Base-by-base conservation (phyloP, 2,797 vertebrate species). In the Onychomys leucogaster region DNA sequence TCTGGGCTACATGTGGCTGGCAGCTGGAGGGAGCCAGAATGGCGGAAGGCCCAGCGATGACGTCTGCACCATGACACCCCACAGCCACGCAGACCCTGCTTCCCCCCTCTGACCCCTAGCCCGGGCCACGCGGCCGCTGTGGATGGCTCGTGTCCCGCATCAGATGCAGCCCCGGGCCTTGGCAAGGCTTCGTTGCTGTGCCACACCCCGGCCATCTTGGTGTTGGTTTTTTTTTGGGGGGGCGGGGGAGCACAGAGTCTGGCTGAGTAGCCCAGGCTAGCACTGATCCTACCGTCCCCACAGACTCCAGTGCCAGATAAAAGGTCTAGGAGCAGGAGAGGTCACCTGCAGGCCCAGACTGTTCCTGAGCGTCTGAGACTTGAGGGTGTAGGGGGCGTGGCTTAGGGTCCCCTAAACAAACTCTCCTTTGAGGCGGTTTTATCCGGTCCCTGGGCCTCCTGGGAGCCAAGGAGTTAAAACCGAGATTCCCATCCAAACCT, bases 21-120 rank as follows among this genome's bases (percentile, higher is more conserved):
- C 98, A 98, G 89, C 97, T 98, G 98, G 97, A 25, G 0, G 1
- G 86, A 94, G 92, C 92, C 10, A 19, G 2, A 0, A n/a, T 1
- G 12, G 93, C 10, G 27, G n/a, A 0, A 0, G 16, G 86, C 19
- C 43, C 32, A 49, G 43, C 6, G 10, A 67, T 34, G 82, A 67
- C 0, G 11, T 84, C 81, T 43, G 27, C 81, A 63, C 16, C 8
- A 11, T 83, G 81, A 63, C 37, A 4, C 19, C 29, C 43, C 73
- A 10, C 7, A 25, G 37, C 67, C 49, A 73, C 2, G 34, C 46
- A 27, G 21, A 67, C 34, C 11, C 10, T 25, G 14, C 59, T 14
- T 19, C 32, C 32, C 59, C 59, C 10, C 0, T 2, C 37, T 32
- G 82, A 63, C 7, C 41, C 34, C 34, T 2, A 69, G 32, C 46